phyloP scores from a whole-genome alignment of 2,888 invertebrate species.

The Brenthis daphne region DNA sequence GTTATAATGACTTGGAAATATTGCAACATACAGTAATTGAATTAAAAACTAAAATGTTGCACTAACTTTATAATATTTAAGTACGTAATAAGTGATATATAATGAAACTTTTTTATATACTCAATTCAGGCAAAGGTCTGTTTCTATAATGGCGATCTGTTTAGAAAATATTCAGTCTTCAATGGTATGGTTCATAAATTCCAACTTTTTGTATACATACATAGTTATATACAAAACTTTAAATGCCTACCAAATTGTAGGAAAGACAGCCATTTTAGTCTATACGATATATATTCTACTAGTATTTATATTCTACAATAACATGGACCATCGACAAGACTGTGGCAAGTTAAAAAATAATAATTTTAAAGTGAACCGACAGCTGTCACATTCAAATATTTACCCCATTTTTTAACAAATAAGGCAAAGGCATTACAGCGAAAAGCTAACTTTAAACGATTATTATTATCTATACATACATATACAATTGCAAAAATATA shows the following conservation, averaged over 20 bases:
- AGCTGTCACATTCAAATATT: too few relatives aligned
- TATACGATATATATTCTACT: conserved; percentile 25
- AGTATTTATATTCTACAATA: background rate
- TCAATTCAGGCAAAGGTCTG: conserved; percentile 5
- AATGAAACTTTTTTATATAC: background rate
- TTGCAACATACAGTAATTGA: conserved; percentile 1
- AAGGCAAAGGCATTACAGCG: background rate
- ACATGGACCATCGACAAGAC: too few relatives aligned
- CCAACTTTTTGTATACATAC: conserved; percentile 21
- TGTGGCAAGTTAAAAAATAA: too few relatives aligned
- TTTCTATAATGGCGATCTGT: conserved; percentile 13
- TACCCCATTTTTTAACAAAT: background rate
- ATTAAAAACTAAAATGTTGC: background rate
- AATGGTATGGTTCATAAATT: conserved; percentile 17
- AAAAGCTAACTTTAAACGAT: background rate
- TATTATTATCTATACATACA: background rate
- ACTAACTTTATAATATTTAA: background rate
- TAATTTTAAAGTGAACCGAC: too few relatives aligned
- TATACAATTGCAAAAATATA: too few relatives aligned
- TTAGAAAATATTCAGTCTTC: conserved; percentile 30
- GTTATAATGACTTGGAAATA: background rate
- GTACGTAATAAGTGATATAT: conserved; percentile 1
- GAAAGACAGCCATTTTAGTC: conserved; percentile 35
- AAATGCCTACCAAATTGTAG: conserved; percentile 26
- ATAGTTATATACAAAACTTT: conserved; percentile 17